Conservation (phyloP, 2,113 vertebrate species). For the Etia nguti region DNA sequence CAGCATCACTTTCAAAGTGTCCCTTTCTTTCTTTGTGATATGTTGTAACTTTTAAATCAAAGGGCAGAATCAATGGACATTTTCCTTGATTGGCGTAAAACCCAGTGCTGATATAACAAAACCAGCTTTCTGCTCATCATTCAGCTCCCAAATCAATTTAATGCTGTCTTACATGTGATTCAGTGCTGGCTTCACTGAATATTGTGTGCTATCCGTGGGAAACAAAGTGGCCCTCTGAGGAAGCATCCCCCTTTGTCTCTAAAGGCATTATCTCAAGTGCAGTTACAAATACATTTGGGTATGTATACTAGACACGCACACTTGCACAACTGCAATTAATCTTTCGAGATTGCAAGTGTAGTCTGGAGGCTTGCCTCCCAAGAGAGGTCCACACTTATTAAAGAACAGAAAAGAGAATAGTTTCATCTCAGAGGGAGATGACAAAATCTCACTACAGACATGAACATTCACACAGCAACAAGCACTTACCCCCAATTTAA, state of each 20-base stretch:
- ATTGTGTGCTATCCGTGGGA: neutral
- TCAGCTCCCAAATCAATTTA: slow-evolving; percentile 2
- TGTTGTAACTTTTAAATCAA: neutral
- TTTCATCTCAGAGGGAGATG: neutral
- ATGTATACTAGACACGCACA: neutral
- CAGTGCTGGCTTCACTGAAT: neutral
- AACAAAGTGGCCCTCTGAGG: neutral
- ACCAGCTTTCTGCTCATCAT: neutral
- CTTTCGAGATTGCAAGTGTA: slow-evolving; percentile 2
- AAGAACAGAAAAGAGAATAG: slow-evolving; percentile 16
- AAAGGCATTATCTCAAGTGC: neutral
- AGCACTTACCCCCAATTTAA: slow-evolving; percentile 23
- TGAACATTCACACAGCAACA: slow-evolving; percentile 1
- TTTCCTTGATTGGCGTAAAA: slow-evolving; percentile 1
- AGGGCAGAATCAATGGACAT: neutral
- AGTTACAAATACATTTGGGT: neutral
- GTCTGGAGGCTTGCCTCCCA: neutral
- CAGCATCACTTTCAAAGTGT: neutral
- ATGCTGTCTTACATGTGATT: neutral
- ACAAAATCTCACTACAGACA: neutral
- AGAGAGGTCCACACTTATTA: slow-evolving; percentile 4
- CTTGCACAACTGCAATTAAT: neutral
- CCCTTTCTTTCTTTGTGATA: neutral
- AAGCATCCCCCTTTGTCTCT: neutral
- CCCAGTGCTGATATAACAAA: neutral